A percentile compares a stretch with the other conserved stretches of the same genome.
Conservation (phyloP, 2,888 invertebrate genomes). For the Toxonevra muliebris region DNA sequence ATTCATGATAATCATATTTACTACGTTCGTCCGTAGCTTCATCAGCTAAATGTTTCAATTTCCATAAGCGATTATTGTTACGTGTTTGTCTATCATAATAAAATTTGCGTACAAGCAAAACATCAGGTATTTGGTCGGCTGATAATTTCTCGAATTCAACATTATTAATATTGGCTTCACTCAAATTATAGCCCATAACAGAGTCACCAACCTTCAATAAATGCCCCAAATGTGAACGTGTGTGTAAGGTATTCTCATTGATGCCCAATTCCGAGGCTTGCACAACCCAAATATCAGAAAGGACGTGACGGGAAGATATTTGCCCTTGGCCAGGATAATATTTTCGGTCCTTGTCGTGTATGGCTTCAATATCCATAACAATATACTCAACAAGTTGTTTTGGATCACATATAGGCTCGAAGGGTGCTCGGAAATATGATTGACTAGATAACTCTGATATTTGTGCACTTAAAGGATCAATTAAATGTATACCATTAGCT, state of each 20-base stretch:
- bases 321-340: conserved; percentile 88
- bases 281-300: conserved; percentile 95
- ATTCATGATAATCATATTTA: conserved; percentile 87
- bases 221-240: conserved; percentile 93
- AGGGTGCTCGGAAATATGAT: conserved; percentile 87
- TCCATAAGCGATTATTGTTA: conserved; percentile 86
- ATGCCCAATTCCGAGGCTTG: conserved; percentile 86
- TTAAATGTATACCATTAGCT: conserved; percentile 88
- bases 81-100: conserved; percentile 79
- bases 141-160: conserved; percentile 84
- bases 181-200: conserved; percentile 89
- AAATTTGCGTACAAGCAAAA: conserved; percentile 93
- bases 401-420: conserved; percentile 87
- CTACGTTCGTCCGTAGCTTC: conserved; percentile 73
- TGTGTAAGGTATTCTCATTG: conserved; percentile 82
- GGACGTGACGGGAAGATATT: conserved; percentile 85
- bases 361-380: conserved; percentile 89
- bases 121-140: conserved; percentile 79
- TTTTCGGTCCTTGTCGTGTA: conserved; percentile 73
- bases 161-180: conserved; percentile 93
- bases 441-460: conserved; percentile 85
- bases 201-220: conserved; percentile 92
- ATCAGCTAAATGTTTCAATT: conserved; percentile 85
- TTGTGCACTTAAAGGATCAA: conserved; percentile 91
- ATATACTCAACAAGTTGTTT: conserved; percentile 91